Evolutionary conservation across 1,140 invertebrate genomes (phyloP).

Genomic region (Papilio polytes): DNA sequence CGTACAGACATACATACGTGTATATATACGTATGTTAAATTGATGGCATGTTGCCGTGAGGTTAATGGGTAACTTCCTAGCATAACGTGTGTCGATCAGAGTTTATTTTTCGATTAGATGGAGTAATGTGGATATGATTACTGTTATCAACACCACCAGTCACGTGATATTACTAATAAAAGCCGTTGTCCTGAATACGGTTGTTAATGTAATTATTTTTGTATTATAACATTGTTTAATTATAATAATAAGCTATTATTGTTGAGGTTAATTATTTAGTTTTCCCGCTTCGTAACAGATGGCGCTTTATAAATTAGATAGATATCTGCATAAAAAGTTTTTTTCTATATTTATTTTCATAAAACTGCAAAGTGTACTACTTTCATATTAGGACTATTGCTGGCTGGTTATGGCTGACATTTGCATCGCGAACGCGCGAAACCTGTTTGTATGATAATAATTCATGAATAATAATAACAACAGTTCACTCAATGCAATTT

Average conservation of each 20-base stretch:
- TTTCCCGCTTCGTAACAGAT: not conserved
- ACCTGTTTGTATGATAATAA: slow-evolving; percentile 22
- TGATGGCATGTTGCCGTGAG: not conserved
- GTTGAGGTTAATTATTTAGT: too few relatives aligned
- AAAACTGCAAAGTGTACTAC: not conserved
- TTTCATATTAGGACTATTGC: not conserved
- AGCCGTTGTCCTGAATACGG: not conserved
- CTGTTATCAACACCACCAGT: slow-evolving; percentile 7
- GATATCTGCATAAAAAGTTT: too few relatives aligned
- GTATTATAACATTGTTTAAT: not conserved
- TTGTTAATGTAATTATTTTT: not conserved
- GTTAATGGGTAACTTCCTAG: not conserved
- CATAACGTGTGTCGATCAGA: not conserved
- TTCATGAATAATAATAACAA: slow-evolving; percentile 26
- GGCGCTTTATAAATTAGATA: not conserved
- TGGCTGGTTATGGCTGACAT: not conserved
- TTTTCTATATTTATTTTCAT: not conserved
- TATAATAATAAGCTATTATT: too few relatives aligned
- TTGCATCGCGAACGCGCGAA: slow-evolving; percentile 6
- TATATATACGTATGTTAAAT: not conserved
- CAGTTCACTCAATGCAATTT: not conserved
- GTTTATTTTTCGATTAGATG: slow-evolving; percentile 19
- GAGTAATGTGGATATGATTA: not conserved
- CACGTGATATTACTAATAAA: not conserved
- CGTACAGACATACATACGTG: not conserved